These are phyloP conservation scores for Pachypanchax playfairii DNA, from an alignment of 2,113 vertebrate genomes.

Conservation along the genomic window DNA sequence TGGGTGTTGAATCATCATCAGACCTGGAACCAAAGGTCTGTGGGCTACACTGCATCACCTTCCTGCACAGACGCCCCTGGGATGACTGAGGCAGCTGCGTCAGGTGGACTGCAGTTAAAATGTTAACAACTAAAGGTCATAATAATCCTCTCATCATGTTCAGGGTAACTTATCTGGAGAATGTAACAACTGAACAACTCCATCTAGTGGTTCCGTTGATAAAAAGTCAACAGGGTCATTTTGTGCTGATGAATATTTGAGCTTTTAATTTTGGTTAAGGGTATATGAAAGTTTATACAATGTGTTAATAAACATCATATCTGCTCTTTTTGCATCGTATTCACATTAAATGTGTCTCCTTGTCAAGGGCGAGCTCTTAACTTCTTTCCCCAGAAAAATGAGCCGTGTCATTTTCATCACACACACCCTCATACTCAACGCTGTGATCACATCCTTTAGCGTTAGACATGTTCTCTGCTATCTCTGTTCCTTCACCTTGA, in stretches of 20 bases:
- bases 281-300: neutral
- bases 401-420: conserved; percentile 25
- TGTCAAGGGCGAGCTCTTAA: conserved; percentile 22
- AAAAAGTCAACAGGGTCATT: neutral
- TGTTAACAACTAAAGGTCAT: neutral
- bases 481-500: conserved; percentile 61
- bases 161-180: neutral
- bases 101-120: neutral
- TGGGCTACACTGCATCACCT: neutral
- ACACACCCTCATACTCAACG: conserved; percentile 16
- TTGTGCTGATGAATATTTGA: neutral
- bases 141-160: neutral
- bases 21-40: conserved; percentile 4
- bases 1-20: conserved; percentile 22
- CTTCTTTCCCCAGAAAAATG: conserved; percentile 21
- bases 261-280: neutral
- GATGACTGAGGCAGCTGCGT: neutral
- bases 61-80: neutral
- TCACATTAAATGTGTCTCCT: conserved; percentile 24
- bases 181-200: conserved; percentile 45
- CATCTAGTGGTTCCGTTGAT: conserved; percentile 63
- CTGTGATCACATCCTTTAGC: conserved; percentile 50
- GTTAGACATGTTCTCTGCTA: conserved; percentile 35
- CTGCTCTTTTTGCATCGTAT: conserved; percentile 5
- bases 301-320: neutral